Percentiles rank a stretch among this genome's conserved stretches.
These are phyloP conservation scores for Cheilosia urbana DNA, from an alignment of 2,888 invertebrate species.

Conservation along the genomic window DNA sequence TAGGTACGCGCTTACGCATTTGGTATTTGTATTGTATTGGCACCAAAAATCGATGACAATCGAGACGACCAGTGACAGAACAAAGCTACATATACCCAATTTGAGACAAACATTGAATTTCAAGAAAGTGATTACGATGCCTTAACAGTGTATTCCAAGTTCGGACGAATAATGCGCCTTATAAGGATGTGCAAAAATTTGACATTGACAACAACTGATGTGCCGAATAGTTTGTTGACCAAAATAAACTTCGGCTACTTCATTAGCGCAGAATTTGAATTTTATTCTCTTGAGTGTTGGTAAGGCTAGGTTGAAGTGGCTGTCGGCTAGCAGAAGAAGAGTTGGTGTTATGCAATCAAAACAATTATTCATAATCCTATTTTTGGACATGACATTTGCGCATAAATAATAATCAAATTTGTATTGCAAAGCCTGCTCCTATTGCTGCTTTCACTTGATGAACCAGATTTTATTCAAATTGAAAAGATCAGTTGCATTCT, in stretches of 20 bases:
- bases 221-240: conserved; percentile 16
- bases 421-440: neutral
- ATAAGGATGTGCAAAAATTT: conserved; percentile 21
- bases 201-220: conserved; percentile 17
- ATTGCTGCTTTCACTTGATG: conserved; percentile 15
- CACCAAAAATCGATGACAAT: neutral
- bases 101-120: conserved; percentile 16
- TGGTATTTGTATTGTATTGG: conserved; percentile 3
- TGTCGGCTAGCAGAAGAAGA: no score
- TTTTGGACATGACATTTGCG: neutral
- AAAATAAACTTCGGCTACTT: neutral
- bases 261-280: conserved; percentile 1
- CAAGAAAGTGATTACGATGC: conserved; percentile 23
- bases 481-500: conserved; percentile 6
- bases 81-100: conserved; percentile 1
- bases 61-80: no score
- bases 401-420: neutral
- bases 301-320: no score
- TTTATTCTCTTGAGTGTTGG: neutral
- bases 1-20: neutral
- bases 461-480: conserved; percentile 7
- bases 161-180: neutral
- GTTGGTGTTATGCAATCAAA: conserved; percentile 15
- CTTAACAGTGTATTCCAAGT: conserved; percentile 7
- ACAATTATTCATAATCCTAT: neutral